Percentiles rank a stretch among this genome's conserved stretches.
These are phyloP conservation scores for Hippocampus barbouri DNA, from an alignment of 2,113 vertebrate genomes.

Conservation along the genomic window DNA sequence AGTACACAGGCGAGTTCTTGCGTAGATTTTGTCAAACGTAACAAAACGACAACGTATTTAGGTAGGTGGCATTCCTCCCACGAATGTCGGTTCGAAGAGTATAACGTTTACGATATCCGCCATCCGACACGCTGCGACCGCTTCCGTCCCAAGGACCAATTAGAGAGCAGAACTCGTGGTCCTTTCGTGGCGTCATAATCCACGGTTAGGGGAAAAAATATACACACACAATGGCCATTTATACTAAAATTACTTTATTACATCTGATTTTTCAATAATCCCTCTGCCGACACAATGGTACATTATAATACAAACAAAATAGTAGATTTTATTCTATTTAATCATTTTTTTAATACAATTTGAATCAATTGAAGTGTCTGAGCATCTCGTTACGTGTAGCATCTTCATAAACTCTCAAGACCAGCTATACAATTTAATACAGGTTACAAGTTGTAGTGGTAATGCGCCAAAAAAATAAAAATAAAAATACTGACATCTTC, in stretches of 20 bases:
- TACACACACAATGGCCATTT: conserved; percentile 32
- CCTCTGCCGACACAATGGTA: conserved; percentile 96
- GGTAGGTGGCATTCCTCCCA: conserved; percentile 35
- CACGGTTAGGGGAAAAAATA: neutral
- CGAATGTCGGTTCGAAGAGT: neutral
- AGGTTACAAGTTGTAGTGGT: conserved; percentile 95
- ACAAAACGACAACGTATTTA: conserved; percentile 17
- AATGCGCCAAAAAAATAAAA: conserved; percentile 76
- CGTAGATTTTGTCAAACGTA: neutral
- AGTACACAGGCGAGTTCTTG: neutral
- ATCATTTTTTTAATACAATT: conserved; percentile 73
- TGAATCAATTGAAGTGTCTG: conserved; percentile 69
- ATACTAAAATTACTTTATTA: conserved; percentile 99
- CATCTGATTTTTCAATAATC: conserved; percentile 92
- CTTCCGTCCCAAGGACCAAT: conserved; percentile 25
- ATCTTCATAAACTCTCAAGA: conserved; percentile 79
- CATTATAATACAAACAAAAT: conserved; percentile 99
- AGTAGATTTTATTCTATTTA: conserved; percentile 90
- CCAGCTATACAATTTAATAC: conserved; percentile 99
- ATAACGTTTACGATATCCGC: conserved; percentile 46
- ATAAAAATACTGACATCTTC: conserved; percentile 93
- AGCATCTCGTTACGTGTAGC: conserved; percentile 60
- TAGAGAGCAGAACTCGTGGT: neutral
- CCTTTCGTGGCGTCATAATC: neutral
- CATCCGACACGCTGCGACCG: neutral